Conservation (phyloP, 35 echinoderm and acorn worm species). For the Stichopus chloronotus region DNA sequence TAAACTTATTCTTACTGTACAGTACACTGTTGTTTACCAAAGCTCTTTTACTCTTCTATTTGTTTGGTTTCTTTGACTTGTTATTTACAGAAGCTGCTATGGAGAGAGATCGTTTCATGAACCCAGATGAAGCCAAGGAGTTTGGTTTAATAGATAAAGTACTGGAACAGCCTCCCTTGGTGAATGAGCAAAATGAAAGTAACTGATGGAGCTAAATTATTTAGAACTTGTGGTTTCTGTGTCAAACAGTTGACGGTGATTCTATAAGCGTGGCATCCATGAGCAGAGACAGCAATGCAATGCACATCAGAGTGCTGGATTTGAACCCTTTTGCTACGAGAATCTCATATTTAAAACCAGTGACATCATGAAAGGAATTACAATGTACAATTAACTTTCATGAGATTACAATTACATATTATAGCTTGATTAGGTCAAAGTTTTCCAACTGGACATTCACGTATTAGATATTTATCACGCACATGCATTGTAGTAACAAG, state of each 20-base stretch:
- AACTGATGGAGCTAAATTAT: background rate
- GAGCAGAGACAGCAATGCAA: too few relatives aligned
- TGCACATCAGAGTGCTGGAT: background rate
- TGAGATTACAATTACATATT: too few relatives aligned
- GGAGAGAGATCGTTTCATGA: constrained; percentile 97
- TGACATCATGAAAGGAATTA: too few relatives aligned
- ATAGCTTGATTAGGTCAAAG: too few relatives aligned
- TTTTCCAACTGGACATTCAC: too few relatives aligned
- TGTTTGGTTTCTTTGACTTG: background rate
- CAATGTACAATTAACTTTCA: too few relatives aligned
- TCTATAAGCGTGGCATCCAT: too few relatives aligned
- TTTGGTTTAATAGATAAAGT: constrained; percentile 98
- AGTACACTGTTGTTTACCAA: too few relatives aligned
- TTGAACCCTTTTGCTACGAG: background rate
- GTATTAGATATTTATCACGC: background rate
- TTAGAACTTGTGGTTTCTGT: background rate
- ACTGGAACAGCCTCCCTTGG: constrained; percentile 83
- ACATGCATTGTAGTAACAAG: too few relatives aligned
- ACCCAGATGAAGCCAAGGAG: constrained; percentile 77
- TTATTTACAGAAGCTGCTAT: constrained; percentile 76
- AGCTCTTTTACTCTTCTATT: too few relatives aligned
- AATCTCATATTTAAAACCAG: too few relatives aligned
- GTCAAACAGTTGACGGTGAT: background rate
- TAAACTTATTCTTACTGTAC: too few relatives aligned
- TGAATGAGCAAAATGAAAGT: constrained; percentile 55